Evolutionary conservation across 2,888 invertebrate species (phyloP), one percentile per base, ranked within the genome.

Genomic region (Drosophila affinis): DNA sequence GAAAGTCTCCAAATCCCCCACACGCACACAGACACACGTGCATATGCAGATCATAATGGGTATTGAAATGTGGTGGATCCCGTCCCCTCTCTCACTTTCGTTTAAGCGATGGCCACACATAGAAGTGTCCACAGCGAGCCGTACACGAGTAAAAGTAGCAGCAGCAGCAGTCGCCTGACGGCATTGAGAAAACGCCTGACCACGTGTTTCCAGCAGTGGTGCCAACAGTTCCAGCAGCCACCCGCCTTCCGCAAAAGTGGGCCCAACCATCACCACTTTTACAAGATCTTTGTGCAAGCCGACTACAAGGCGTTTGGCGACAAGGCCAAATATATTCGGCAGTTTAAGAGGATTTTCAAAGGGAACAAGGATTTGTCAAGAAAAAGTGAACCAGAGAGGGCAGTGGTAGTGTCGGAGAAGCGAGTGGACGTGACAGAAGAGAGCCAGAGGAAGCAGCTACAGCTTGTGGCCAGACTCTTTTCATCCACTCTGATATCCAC

Each of bases 71-170:
- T 12, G 7, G 39, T n/a, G 14, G 14, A n/a, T n/a, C 39, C 14
- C 14, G 5, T n/a, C 2, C 7, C 7, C 39, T 39, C 39, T 39
- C n/a, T 80, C 87, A 87, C 64, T 87, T 84, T 76, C 72, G 69
- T 63, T 58, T 48, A 21, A 78, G 73, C 85, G 73, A 88, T 88
- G 90, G 85, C 79, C 76, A 78, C 85, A 82, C 73, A 90, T 86
- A 90, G 89, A 89, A 85, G 84, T 68, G 87, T 82, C 65, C 83
- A 85, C 81, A 84, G 91, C 89, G 83, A 87, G 81, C 86, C 87
- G 81, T 87, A 77, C 81, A 83, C 83, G 80, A 76, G 75, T 67
- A 61, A 67, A 34, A 51, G 32, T 24, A 59, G 39, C 39, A 46
- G 27, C 34, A 61, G 34, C 29, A 47, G 34, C 47, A 55, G 60